Conservation (phyloP, 2,797 vertebrate genomes). For the Sebastes taczanowskii region DNA sequence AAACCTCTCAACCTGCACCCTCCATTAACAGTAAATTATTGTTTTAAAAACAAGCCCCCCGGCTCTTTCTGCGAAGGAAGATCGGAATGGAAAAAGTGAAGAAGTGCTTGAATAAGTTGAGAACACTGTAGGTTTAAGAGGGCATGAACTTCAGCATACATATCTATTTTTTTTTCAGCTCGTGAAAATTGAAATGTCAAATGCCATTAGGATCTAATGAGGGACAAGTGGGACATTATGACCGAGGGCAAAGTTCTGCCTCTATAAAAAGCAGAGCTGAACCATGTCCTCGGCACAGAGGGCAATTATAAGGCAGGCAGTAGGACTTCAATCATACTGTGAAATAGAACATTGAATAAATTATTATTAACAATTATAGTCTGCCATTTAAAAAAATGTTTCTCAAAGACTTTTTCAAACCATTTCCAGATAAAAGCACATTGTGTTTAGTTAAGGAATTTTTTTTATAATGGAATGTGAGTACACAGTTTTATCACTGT, state of each 20-base stretch:
- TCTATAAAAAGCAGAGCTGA: slow-evolving; percentile 43
- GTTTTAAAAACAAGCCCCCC: not conserved
- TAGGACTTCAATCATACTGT: not conserved
- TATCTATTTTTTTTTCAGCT: slow-evolving; percentile 25
- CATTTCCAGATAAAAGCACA: not conserved
- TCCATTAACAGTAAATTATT: not conserved
- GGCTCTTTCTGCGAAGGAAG: not conserved
- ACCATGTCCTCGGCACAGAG: slow-evolving; percentile 34
- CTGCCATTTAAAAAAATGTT: not conserved
- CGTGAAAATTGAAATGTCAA: slow-evolving; percentile 54
- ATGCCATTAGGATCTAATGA: slow-evolving; percentile 57
- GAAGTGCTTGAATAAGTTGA: not conserved
- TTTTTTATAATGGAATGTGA: too few species aligned
- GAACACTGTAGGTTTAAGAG: not conserved
- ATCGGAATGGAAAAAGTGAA: not conserved
- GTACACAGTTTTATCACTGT: not conserved
- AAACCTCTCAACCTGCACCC: not conserved
- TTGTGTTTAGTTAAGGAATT: not conserved
- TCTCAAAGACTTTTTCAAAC: not conserved
- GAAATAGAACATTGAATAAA: not conserved
- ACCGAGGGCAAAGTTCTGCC: slow-evolving; percentile 49
- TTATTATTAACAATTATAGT: not conserved
- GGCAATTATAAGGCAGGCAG: slow-evolving; percentile 27
- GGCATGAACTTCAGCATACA: not conserved
- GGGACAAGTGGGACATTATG: slow-evolving; percentile 52